Evolutionary conservation across 2,888 invertebrate genomes (phyloP).

Genomic region (Mesoligia furuncula): DNA sequence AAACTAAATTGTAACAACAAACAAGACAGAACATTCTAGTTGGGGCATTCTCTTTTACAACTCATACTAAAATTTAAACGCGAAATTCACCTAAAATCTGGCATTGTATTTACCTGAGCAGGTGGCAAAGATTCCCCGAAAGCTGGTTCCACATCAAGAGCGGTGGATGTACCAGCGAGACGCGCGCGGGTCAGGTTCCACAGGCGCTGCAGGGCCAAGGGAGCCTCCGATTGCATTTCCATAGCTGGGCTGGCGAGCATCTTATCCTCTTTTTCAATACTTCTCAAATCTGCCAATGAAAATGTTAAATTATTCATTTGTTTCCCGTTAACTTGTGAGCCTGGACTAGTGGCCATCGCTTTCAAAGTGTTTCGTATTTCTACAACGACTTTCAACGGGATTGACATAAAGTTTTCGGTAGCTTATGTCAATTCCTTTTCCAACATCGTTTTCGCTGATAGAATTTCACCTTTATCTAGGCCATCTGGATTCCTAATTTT

Average conservation of each 20-base stretch:
- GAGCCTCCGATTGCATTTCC: conserved; percentile 91
- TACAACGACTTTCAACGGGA: not conserved
- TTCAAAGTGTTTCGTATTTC: not conserved
- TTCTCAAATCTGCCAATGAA: conserved; percentile 59
- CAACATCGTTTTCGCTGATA: not conserved
- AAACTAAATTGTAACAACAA: not conserved
- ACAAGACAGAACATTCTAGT: not conserved
- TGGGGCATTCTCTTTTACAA: not conserved
- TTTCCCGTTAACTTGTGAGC: not conserved
- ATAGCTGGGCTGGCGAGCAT: conserved; percentile 88
- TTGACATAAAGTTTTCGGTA: not conserved
- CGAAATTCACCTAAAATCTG: not conserved
- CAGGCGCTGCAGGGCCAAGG: conserved; percentile 86
- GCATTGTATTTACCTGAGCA: conserved; percentile 80
- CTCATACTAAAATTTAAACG: not conserved
- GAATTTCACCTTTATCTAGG: not conserved
- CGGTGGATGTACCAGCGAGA: conserved; percentile 86
- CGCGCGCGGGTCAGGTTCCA: conserved; percentile 89
- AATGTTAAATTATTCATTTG: not conserved
- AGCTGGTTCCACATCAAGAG: conserved; percentile 82
- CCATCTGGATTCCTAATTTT: conserved; percentile 32
- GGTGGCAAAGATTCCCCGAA: conserved; percentile 84
- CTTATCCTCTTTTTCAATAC: conserved; percentile 66
- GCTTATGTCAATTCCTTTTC: not conserved
- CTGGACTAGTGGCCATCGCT: not conserved